A percentile compares a stretch with the other conserved stretches of the same genome.
phyloP scores from a whole-genome alignment of 2,113 vertebrate species.

The Zosterops lateralis region DNA sequence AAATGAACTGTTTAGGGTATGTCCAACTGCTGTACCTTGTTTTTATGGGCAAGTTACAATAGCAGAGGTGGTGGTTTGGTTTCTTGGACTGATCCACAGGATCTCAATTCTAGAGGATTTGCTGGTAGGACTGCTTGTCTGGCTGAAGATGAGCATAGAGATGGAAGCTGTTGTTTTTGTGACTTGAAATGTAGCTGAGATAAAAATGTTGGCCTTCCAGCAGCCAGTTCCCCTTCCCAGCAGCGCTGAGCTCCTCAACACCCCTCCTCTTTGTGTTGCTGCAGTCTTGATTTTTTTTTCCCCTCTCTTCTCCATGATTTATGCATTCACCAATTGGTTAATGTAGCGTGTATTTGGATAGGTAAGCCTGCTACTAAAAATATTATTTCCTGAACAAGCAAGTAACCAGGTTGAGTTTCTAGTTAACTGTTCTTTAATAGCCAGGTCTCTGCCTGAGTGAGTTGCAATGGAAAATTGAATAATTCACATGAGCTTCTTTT shows the following conservation, averaged over 20 bases:
- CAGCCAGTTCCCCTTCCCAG: neutral
- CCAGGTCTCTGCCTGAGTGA: neutral
- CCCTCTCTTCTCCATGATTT: neutral
- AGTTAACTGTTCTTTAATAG: neutral
- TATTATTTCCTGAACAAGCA: neutral
- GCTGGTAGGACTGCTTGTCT: neutral
- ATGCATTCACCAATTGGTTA: neutral
- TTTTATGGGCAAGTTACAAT: neutral
- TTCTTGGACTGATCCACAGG: neutral
- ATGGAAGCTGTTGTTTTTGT: neutral
- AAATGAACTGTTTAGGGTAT: neutral
- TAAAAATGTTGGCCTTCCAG: neutral
- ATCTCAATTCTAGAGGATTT: neutral
- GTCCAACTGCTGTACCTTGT: rapidly evolving
- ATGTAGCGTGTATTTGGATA: neutral
- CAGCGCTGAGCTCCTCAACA: rapidly evolving
- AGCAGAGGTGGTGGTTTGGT: neutral
- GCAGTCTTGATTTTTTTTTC: neutral
- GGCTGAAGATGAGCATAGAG: neutral
- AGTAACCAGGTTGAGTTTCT: neutral
- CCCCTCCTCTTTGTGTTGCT: neutral
- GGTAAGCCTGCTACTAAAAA: neutral
- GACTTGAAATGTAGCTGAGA: neutral
- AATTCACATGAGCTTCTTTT: neutral
- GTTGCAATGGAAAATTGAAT: neutral